phyloP scores from a whole-genome alignment of 64 coral and sea anemone species.

The Acropora yongei region DNA sequence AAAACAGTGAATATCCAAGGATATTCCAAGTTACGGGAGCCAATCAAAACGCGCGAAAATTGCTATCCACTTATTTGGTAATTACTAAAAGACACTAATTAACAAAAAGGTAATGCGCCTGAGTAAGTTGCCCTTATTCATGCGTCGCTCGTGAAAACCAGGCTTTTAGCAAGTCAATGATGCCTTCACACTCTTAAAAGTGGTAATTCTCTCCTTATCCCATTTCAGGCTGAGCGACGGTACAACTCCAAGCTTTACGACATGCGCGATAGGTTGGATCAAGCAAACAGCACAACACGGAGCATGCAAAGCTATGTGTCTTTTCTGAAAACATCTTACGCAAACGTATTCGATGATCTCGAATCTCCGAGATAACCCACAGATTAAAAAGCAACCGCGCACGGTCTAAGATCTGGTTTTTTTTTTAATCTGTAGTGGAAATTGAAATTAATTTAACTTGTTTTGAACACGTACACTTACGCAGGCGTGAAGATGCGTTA shows the following conservation, averaged over 20 bases:
- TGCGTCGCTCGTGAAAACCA: too few species aligned
- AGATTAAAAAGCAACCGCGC: background rate
- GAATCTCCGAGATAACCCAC: slow-evolving; percentile 68
- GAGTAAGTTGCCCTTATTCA: too few species aligned
- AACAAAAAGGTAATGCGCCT: too few species aligned
- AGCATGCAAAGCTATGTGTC: slow-evolving; percentile 99
- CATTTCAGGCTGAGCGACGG: slow-evolving; percentile 87
- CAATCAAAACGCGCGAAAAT: too few species aligned
- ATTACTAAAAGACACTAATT: background rate
- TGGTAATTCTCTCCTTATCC: background rate
- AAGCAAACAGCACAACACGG: slow-evolving; percentile 92
- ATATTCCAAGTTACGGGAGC: too few species aligned
- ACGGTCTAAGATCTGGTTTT: background rate
- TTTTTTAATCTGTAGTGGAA: background rate
- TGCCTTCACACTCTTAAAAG: too few species aligned
- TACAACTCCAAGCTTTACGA: slow-evolving; percentile 93
- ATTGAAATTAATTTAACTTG: slow-evolving; percentile 18
- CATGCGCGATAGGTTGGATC: slow-evolving; percentile 95
- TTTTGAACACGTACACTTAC: background rate
- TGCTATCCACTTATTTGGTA: too few species aligned
- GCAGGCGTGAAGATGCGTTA: background rate
- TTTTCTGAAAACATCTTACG: slow-evolving; percentile 97
- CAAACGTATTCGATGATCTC: slow-evolving; percentile 94
- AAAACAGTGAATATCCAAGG: too few species aligned
- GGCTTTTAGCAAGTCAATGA: too few species aligned